Evolutionary conservation across 2,888 invertebrate species (phyloP).

Genomic region (Pterostichus madidus): DNA sequence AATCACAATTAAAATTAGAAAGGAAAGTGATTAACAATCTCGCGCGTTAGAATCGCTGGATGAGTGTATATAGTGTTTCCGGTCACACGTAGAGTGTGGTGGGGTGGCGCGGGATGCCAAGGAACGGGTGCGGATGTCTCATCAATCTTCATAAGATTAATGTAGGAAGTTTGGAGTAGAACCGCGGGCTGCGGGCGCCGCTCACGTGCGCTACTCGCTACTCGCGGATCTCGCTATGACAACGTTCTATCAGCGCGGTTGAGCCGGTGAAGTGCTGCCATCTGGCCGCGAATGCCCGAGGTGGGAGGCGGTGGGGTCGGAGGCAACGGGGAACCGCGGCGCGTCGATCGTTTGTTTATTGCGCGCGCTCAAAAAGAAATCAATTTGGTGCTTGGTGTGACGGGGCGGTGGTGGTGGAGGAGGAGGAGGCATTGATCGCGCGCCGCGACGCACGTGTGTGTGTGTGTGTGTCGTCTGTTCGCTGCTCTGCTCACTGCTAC

Average conservation of each 20-base stretch:
- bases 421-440: slow-evolving; percentile 75
- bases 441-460: slow-evolving; percentile 74
- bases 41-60: slow-evolving; percentile 43
- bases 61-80: slow-evolving; percentile 63
- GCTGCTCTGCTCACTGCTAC: slow-evolving; percentile 63
- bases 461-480: slow-evolving; percentile 32
- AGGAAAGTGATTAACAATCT: slow-evolving; percentile 64
- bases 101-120: background rate
- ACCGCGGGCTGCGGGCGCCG: slow-evolving; percentile 71
- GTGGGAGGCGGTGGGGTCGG: background rate
- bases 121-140: slow-evolving; percentile 66
- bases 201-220: background rate
- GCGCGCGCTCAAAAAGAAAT: slow-evolving; percentile 69
- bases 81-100: slow-evolving; percentile 48
- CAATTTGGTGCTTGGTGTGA: slow-evolving; percentile 67
- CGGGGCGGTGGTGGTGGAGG: slow-evolving; percentile 71
- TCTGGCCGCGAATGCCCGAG: slow-evolving; percentile 58
- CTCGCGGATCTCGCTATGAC: slow-evolving; percentile 68
- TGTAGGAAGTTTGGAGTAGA: slow-evolving; percentile 72
- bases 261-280: slow-evolving; percentile 59
- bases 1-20: slow-evolving; percentile 65
- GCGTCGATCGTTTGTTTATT: slow-evolving; percentile 68
- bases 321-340: slow-evolving; percentile 4
- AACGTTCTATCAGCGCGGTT: slow-evolving; percentile 69
- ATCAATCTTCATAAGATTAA: slow-evolving; percentile 75